Base-by-base conservation (phyloP, 1,140 invertebrate genomes). In the Temnothorax nylanderi region DNA sequence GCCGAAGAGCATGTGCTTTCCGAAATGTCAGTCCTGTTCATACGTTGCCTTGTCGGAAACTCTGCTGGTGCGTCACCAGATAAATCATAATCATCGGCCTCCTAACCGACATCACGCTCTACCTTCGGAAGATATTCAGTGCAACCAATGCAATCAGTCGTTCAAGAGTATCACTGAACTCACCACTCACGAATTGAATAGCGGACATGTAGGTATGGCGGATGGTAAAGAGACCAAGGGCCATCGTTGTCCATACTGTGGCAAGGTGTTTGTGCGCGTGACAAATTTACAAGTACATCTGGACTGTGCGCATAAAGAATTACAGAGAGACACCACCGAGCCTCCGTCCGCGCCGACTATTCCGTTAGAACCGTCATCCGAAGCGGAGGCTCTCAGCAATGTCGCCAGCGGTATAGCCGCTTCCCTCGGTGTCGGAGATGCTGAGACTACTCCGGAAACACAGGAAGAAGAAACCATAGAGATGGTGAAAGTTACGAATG, bases 11-110 rank as follows among this genome's bases (percentile, higher is more conserved):
- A 97, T 96, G 94, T 96, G 92, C 95, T 98, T 96, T 96, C 98
- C 95, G 0, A 97, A 98, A 92, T 98, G 98, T 93, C 96, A 97
- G 75, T 94, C 96, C 34, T 98, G 98, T 91, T 96, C 96, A 21
- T 98, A 97, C 92, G 96, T 98, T 13, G 98, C 97, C 44, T 92
- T 98, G 11, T 97, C 96, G 60, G 96, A 97, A 92, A 96, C 95
- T 21, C 94, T 97, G 16, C 93, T 98, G n/a, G 94, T 96, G 0
- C 96, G 96, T 91, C 97, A 98, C 93, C 96, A 96, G 90, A 93
- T 96, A 47, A 95, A 95, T 77, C 97, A 97, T 89, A 93, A 95
- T 86, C 94, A 95, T 87, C 88, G 92, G 13, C 92, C 93, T 3
- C 80, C 76, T 1, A 67, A 78, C 8, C 87, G 86, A 7, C 91